A percentile compares a stretch with the other conserved stretches of the same genome.
These are phyloP conservation scores for Electrophaes corylata DNA, from an alignment of 2,888 invertebrate genomes.

Conservation along the genomic window DNA sequence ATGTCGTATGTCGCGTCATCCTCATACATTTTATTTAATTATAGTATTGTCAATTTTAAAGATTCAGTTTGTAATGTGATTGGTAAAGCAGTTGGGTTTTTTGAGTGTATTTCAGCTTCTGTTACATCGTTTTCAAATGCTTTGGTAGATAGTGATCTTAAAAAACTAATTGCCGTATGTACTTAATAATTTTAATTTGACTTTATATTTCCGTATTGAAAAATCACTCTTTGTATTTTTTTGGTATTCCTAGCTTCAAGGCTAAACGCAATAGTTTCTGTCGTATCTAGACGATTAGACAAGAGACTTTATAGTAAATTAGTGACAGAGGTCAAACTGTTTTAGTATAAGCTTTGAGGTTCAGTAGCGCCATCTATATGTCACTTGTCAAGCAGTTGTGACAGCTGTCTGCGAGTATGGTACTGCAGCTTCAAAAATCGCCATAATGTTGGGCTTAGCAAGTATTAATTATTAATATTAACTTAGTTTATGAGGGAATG, in stretches of 20 bases:
- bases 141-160: background rate
- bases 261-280: background rate
- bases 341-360: background rate
- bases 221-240: too few species aligned
- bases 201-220: too few species aligned
- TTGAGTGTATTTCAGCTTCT: constrained; percentile 1
- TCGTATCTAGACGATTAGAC: background rate
- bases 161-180: background rate
- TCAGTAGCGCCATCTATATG: constrained; percentile 9
- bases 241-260: background rate
- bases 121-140: constrained; percentile 2
- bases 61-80: background rate
- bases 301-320: too few species aligned
- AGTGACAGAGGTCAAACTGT: background rate
- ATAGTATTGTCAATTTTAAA: too few species aligned
- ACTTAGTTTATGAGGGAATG: constrained; percentile 71
- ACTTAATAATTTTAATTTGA: too few species aligned
- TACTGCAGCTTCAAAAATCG: constrained; percentile 16
- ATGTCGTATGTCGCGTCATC: background rate
- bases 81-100: background rate
- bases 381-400: background rate
- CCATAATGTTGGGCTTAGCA: constrained; percentile 21
- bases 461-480: constrained; percentile 43
- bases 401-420: constrained; percentile 1
- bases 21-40: background rate